Conservation (phyloP, 2,113 vertebrate species). For the Hyperopisus bebe region DNA sequence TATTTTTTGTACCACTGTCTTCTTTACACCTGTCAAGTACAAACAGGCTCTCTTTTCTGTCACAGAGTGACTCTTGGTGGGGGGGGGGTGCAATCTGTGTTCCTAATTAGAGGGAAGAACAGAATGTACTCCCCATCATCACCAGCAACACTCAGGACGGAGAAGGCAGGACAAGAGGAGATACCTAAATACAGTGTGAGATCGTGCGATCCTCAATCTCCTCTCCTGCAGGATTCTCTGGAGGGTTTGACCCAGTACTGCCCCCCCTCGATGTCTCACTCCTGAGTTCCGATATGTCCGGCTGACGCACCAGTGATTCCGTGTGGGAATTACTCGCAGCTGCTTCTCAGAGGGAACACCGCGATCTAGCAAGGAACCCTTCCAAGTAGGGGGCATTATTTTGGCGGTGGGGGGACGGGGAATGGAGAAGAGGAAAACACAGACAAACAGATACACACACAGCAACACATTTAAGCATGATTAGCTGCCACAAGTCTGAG, state of each 20-base stretch:
- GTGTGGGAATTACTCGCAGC: neutral
- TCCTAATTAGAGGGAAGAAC: neutral
- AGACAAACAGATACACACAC: neutral
- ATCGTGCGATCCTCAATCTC: neutral
- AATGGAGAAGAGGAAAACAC: neutral
- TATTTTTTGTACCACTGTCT: neutral
- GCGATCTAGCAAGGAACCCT: neutral
- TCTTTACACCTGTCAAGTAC: neutral
- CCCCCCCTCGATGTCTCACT: neutral
- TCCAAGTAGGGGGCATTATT: neutral
- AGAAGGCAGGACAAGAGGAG: neutral
- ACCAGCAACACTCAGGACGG: neutral
- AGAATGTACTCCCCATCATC: neutral
- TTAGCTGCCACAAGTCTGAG: neutral
- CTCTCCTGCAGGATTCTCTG: neutral
- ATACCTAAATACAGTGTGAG: neutral
- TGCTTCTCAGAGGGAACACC: neutral
- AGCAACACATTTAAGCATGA: neutral
- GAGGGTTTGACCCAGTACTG: neutral
- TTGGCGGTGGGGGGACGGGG: neutral
- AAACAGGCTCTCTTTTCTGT: neutral
- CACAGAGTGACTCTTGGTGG: neutral
- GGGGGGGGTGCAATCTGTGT: neutral
- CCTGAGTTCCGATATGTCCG: neutral
- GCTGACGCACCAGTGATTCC: neutral